Conservation (phyloP, 2,113 vertebrate genomes). For the Caloenas nicobarica region DNA sequence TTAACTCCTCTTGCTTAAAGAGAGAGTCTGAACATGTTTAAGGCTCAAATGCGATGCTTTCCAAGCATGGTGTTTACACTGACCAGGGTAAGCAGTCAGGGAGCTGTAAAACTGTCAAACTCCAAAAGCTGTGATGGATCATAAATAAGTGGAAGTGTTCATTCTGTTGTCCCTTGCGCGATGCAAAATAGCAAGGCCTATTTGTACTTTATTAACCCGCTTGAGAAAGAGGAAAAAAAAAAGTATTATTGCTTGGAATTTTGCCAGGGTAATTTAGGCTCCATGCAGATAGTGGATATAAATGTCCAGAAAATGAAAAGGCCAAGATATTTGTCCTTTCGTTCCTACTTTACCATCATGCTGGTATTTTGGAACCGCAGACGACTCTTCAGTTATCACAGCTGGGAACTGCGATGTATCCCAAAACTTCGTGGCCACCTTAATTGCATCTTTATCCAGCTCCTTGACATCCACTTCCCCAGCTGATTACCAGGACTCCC, state of each 20-base stretch:
- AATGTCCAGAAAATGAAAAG: constrained; percentile 45
- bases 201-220: neutral
- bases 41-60: accelerated
- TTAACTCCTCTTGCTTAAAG: neutral
- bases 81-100: neutral
- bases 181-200: constrained; percentile 4
- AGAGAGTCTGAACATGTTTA: neutral
- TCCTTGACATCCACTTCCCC: neutral
- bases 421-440: neutral
- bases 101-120: neutral
- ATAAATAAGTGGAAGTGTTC: constrained; percentile 10
- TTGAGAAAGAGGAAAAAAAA: neutral
- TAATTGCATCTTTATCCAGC: constrained; percentile 24
- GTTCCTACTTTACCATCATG: neutral
- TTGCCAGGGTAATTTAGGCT: constrained; percentile 40
- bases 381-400: constrained; percentile 21
- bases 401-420: constrained; percentile 17
- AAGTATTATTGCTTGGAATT: constrained; percentile 1
- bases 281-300: constrained; percentile 4
- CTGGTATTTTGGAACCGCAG: constrained; percentile 6
- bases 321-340: constrained; percentile 29
- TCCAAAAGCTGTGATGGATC: neutral
- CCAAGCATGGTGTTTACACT: neutral
- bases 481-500: neutral
- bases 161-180: neutral